These are phyloP conservation scores for Tupaia chinensis DNA, from an alignment of 2,113 vertebrate species.

Conservation along the genomic window DNA sequence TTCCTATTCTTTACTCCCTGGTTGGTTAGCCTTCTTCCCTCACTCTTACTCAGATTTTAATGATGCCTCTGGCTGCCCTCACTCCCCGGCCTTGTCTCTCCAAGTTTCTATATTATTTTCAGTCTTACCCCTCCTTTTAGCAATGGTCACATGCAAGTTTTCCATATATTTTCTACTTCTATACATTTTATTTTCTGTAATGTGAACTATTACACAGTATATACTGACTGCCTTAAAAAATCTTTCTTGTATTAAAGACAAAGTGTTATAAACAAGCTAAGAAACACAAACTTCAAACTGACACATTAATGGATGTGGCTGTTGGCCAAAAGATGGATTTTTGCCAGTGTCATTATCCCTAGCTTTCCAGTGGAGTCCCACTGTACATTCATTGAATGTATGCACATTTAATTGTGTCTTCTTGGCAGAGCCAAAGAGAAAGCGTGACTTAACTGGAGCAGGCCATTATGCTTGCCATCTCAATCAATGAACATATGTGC, in stretches of 20 bases:
- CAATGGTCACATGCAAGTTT: not conserved
- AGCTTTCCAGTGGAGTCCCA: not conserved
- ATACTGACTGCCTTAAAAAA: not conserved
- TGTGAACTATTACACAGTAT: not conserved
- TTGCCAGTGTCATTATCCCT: not conserved
- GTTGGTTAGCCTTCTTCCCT: not conserved
- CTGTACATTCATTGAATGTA: not conserved
- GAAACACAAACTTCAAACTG: not conserved
- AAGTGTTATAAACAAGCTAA: constrained; percentile 5
- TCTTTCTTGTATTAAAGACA: not conserved
- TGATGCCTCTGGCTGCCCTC: not conserved
- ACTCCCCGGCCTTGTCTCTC: not conserved
- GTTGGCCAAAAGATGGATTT: not conserved
- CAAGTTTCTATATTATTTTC: not conserved
- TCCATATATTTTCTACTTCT: not conserved
- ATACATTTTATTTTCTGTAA: not conserved
- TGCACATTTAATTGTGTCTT: not conserved
- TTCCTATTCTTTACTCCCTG: not conserved
- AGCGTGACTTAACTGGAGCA: not conserved
- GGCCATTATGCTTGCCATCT: not conserved
- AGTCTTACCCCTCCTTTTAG: not conserved
- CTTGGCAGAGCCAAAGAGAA: constrained; percentile 12
- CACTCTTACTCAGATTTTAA: not conserved
- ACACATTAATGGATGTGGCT: not conserved
- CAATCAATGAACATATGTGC: not conserved